A percentile compares a stretch with the other conserved stretches of the same genome.
phyloP scores from a whole-genome alignment of 2,113 vertebrate genomes.

The Dendropsophus ebraccatus region DNA sequence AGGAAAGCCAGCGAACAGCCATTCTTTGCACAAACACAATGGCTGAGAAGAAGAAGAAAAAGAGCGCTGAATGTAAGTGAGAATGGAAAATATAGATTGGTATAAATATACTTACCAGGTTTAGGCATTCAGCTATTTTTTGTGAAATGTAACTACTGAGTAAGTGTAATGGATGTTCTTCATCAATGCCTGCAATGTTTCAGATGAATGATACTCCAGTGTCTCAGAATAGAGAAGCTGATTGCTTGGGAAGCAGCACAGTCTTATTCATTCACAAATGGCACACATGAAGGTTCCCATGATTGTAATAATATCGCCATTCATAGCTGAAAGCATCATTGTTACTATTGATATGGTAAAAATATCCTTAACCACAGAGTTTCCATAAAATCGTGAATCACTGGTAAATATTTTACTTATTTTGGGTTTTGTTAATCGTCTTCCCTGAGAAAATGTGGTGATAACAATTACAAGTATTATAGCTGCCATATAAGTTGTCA shows the following conservation, averaged over 20 bases:
- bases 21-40: constrained; percentile 80
- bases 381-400: neutral
- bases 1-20: constrained; percentile 76
- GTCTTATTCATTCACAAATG: neutral
- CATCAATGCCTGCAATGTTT: neutral
- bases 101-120: neutral
- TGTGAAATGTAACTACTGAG: neutral
- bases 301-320: neutral
- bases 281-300: neutral
- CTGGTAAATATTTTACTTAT: neutral
- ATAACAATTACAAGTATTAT: neutral
- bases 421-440: neutral
- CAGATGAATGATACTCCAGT: neutral
- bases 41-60: constrained; percentile 87
- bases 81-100: neutral
- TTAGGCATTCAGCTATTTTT: neutral
- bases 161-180: neutral
- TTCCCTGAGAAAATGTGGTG: neutral
- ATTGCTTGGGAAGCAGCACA: neutral
- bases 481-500: neutral
- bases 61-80: constrained; percentile 82
- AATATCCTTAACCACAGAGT: neutral
- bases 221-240: neutral
- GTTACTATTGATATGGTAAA: neutral
- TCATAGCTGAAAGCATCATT: neutral